A percentile compares a stretch with the other conserved stretches of the same genome.
Conservation (phyloP, 2,888 invertebrate genomes). For the Calliopum simillimum region DNA sequence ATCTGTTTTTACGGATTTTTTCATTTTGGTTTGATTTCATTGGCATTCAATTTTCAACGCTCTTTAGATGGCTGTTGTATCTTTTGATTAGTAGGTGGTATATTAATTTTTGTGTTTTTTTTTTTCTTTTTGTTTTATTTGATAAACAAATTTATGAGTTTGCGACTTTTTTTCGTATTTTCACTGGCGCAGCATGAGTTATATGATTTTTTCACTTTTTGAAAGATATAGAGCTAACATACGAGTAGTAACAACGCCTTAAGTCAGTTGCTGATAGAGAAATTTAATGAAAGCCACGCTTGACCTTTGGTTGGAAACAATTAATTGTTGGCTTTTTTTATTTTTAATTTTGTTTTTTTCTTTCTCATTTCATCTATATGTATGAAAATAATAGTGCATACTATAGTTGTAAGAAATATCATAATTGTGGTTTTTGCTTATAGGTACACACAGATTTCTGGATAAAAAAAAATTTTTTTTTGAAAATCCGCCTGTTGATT, state of each 20-base stretch:
- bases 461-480: no score
- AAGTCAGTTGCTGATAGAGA: background rate
- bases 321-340: no score
- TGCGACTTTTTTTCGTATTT: background rate
- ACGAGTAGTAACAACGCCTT: background rate
- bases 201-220: background rate
- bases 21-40: no score
- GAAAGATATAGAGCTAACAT: background rate
- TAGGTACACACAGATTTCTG: background rate
- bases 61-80: background rate
- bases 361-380: background rate
- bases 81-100: constrained; percentile 16
- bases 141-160: constrained; percentile 3
- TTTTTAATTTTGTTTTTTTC: no score
- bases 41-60: constrained; percentile 13
- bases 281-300: constrained; percentile 7
- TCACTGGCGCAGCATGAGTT: constrained; percentile 16
- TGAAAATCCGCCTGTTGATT: no score
- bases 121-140: background rate
- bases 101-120: constrained; percentile 6
- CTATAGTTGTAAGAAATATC: background rate
- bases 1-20: background rate
- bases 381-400: background rate
- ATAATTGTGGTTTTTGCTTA: background rate
- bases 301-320: constrained; percentile 7